Percentiles rank a stretch among this genome's conserved stretches.
phyloP scores from a whole-genome alignment of 2,888 invertebrate genomes.

The Adelphocoris suturalis region DNA sequence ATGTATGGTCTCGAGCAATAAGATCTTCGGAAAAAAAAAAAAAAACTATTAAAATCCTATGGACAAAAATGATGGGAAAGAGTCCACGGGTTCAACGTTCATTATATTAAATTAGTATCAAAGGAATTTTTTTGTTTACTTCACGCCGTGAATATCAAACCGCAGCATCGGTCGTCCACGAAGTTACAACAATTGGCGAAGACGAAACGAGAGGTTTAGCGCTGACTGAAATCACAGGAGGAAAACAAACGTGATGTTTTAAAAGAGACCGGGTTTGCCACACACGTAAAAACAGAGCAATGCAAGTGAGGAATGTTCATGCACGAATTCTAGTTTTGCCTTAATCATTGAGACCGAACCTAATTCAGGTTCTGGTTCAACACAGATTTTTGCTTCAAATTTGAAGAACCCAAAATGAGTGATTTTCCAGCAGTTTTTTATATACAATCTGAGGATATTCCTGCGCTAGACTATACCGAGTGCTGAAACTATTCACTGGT shows the following conservation, averaged over 20 bases:
- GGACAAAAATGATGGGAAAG: no score
- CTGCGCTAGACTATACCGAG: no score
- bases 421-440: no score
- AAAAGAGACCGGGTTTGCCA: background rate
- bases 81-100: background rate
- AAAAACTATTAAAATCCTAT: background rate
- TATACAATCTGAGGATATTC: no score
- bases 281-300: background rate
- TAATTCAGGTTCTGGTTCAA: no score
- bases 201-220: slow-evolving; percentile 51
- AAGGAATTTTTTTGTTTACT: background rate
- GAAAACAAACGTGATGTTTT: slow-evolving; percentile 35
- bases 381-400: no score
- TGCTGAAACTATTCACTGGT: no score
- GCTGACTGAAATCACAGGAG: slow-evolving; percentile 57
- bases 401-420: no score
- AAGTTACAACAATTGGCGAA: slow-evolving; percentile 32
- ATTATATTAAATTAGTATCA: background rate
- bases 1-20: background rate
- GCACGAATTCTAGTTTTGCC: background rate
- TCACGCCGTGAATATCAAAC: background rate
- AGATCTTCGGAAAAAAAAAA: background rate
- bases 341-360: no score
- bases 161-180: slow-evolving; percentile 24
- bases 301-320: background rate